Percentiles rank a stretch among this genome's conserved stretches.
These are phyloP conservation scores for Pteruthius melanotis DNA, from an alignment of 2,113 vertebrate genomes.

Conservation along the genomic window DNA sequence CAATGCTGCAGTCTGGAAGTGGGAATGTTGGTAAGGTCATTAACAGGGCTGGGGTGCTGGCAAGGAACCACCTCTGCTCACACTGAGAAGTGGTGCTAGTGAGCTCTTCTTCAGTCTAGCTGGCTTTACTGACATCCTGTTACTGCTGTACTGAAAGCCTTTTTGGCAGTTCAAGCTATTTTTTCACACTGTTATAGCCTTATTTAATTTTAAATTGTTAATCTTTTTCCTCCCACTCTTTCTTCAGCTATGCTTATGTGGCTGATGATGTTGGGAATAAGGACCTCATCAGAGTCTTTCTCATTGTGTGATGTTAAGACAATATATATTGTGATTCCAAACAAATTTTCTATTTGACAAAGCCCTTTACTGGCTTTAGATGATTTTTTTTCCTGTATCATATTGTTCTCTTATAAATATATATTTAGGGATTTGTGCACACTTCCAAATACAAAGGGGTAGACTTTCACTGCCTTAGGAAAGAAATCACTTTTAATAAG, in stretches of 20 bases:
- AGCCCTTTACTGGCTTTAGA: constrained; percentile 67
- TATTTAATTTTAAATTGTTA: constrained; percentile 78
- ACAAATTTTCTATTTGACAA: constrained; percentile 67
- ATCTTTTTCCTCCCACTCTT: constrained; percentile 69
- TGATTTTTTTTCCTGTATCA: constrained; percentile 65
- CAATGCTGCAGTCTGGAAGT: not conserved
- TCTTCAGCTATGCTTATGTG: constrained; percentile 60
- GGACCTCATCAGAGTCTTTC: constrained; percentile 68
- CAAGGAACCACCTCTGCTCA: not conserved
- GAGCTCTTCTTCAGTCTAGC: not conserved
- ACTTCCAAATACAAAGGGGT: constrained; percentile 69
- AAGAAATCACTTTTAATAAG: constrained; percentile 72
- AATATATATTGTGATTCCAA: constrained; percentile 69
- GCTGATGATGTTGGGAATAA: constrained; percentile 67
- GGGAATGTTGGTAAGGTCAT: not conserved
- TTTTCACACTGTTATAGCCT: constrained; percentile 63
- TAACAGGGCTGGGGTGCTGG: not conserved
- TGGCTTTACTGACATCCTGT: not conserved
- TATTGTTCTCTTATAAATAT: constrained; percentile 70
- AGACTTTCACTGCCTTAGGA: constrained; percentile 71
- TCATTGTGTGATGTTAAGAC: constrained; percentile 65
- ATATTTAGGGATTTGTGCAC: constrained; percentile 67
- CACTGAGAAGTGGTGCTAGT: not conserved
- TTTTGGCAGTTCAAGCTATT: constrained; percentile 63
- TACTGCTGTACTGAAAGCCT: not conserved